Conservation (phyloP, 2,888 invertebrate genomes). For the Epirrhoe alternata region DNA sequence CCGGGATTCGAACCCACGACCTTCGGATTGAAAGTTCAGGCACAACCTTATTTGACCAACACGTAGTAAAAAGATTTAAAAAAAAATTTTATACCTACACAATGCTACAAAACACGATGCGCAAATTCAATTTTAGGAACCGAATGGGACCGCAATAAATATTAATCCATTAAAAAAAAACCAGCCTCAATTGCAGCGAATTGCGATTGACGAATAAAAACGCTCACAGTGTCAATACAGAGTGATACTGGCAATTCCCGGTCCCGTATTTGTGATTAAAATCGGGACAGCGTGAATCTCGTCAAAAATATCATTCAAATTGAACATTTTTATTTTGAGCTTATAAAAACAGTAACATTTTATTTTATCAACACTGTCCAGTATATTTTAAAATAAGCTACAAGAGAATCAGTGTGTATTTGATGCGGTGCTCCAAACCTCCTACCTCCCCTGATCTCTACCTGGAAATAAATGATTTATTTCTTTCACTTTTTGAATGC, state of each 20-base stretch:
- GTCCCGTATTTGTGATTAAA: conserved; percentile 38
- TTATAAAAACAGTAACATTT: conserved; percentile 15
- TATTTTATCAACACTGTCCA: conserved; percentile 1
- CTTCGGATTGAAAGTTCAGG: too few species aligned
- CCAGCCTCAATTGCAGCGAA: conserved; percentile 24
- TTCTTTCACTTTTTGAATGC: too few species aligned
- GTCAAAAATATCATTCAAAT: conserved; percentile 49
- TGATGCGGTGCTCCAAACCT: too few species aligned
- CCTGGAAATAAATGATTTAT: too few species aligned
- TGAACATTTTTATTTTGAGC: conserved; percentile 20
- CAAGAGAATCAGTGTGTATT: not conserved
- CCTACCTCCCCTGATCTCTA: too few species aligned
- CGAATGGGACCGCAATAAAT: conserved; percentile 23
- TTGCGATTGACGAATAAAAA: conserved; percentile 27
- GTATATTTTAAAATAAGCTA: not conserved
- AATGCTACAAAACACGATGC: conserved; percentile 3
- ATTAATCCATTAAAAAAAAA: conserved; percentile 26
- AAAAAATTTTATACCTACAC: too few species aligned
- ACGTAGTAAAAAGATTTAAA: too few species aligned
- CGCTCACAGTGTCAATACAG: conserved; percentile 20
- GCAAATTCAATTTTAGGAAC: conserved; percentile 12
- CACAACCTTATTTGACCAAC: too few species aligned
- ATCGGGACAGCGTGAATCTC: conserved; percentile 38
- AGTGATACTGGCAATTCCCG: conserved; percentile 25
- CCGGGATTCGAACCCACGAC: too few species aligned